phyloP scores from a whole-genome alignment of 1,140 invertebrate genomes.

The Papilio dardanus region DNA sequence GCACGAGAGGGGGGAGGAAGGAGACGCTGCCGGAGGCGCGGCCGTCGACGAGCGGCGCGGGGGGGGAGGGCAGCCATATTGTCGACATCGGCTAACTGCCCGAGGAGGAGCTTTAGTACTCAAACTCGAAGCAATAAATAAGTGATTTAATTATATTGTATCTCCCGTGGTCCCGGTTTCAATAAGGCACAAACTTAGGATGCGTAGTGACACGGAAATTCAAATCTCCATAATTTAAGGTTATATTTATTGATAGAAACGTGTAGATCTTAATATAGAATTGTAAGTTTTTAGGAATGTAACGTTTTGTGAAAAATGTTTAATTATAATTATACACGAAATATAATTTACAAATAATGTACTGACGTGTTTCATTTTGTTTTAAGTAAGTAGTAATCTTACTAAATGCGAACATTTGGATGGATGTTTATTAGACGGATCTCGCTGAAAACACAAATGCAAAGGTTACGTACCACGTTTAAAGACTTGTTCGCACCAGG shows the following conservation, averaged over 20 bases:
- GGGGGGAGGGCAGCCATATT: not conserved
- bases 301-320: not conserved
- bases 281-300: conserved; percentile 30
- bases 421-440: too few relatives aligned
- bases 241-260: conserved; percentile 24
- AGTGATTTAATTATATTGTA: not conserved
- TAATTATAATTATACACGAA: not conserved
- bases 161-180: not conserved
- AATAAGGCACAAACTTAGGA: conserved; percentile 1
- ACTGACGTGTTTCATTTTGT: not conserved
- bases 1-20: not conserved
- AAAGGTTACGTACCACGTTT: too few relatives aligned
- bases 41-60: not conserved
- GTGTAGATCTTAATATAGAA: conserved; percentile 5
- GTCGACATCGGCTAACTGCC: not conserved
- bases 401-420: too few relatives aligned
- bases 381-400: too few relatives aligned
- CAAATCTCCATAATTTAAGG: not conserved
- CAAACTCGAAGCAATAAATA: not conserved
- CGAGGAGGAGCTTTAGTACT: not conserved
- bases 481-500: too few relatives aligned
- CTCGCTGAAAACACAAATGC: too few relatives aligned
- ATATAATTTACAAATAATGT: conserved; percentile 25
- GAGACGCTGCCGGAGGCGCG: not conserved
- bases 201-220: conserved; percentile 3